Evolutionary conservation across 2,113 vertebrate species (phyloP).

Genomic region (Alosa alosa): DNA sequence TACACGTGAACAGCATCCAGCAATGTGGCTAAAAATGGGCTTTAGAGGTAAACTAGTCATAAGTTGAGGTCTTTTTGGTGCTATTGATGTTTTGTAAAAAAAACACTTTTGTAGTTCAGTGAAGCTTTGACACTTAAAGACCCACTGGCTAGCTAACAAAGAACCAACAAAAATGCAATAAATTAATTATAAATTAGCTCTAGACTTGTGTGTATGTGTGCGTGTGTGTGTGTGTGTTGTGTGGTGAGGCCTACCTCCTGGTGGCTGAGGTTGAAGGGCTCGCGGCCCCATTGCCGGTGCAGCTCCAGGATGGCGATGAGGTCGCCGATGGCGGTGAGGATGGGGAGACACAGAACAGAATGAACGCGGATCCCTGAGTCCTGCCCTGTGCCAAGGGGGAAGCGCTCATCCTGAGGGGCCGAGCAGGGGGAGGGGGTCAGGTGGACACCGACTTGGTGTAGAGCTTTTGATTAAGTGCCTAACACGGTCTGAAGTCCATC

Average conservation of each 20-base stretch:
- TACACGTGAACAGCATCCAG: background rate
- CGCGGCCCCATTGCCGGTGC: constrained; percentile 88
- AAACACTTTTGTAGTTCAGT: too few species aligned
- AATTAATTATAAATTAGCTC: too few species aligned
- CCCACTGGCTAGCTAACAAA: too few species aligned
- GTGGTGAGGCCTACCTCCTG: constrained; percentile 79
- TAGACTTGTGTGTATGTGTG: background rate
- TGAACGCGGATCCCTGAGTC: constrained; percentile 91
- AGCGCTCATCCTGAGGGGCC: constrained; percentile 84
- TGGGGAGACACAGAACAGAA: constrained; percentile 95
- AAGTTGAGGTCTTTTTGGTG: background rate
- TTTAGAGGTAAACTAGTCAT: background rate
- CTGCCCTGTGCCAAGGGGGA: constrained; percentile 93
- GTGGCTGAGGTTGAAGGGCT: constrained; percentile 89
- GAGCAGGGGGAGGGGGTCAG: background rate
- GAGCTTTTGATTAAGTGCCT: background rate
- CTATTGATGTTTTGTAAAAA: too few species aligned
- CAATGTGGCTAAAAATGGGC: background rate
- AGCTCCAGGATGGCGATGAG: constrained; percentile 95
- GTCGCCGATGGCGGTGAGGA: constrained; percentile 93
- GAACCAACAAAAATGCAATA: too few species aligned
- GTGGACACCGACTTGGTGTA: background rate
- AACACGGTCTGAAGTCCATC: too few species aligned
- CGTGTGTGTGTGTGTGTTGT: background rate
- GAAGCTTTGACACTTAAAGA: too few species aligned